phyloP scores from a whole-genome alignment of 2,888 invertebrate species.

The Dyspetes luteomarginatus region DNA sequence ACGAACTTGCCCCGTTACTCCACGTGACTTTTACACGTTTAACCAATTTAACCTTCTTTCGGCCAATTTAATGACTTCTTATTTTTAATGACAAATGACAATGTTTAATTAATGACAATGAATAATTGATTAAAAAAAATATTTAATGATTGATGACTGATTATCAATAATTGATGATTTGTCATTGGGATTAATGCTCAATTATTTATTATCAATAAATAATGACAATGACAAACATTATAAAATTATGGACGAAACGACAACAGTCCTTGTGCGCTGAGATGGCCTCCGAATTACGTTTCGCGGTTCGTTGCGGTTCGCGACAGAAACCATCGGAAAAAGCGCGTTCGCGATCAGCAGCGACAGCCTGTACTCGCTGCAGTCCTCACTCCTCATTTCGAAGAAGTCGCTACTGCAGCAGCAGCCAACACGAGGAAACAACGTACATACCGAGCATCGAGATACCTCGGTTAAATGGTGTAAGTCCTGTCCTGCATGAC shows the following conservation, averaged over 20 bases:
- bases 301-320: slow-evolving; percentile 95
- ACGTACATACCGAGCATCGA: slow-evolving; percentile 83
- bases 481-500: slow-evolving; percentile 81
- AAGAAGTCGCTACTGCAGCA: slow-evolving; percentile 77
- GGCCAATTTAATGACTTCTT: background rate
- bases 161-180: slow-evolving; percentile 1
- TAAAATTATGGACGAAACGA: background rate
- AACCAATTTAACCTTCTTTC: too few relatives aligned
- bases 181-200: background rate
- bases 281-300: slow-evolving; percentile 96
- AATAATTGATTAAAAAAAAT: background rate
- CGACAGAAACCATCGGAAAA: slow-evolving; percentile 92
- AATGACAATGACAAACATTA: slow-evolving; percentile 9
- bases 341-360: slow-evolving; percentile 63
- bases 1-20: slow-evolving; percentile 46
- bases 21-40: slow-evolving; percentile 9
- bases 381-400: slow-evolving; percentile 78
- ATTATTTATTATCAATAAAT: slow-evolving; percentile 1
- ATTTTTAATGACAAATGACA: background rate
- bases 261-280: slow-evolving; percentile 95
- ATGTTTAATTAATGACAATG: background rate
- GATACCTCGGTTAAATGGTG: slow-evolving; percentile 82
- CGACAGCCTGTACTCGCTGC: slow-evolving; percentile 79
- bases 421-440: slow-evolving; percentile 79
- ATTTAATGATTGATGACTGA: background rate